A percentile compares a stretch with the other conserved stretches of the same genome.
phyloP scores from a whole-genome alignment of 2,113 vertebrate species.

The Gymnorhina tibicen region DNA sequence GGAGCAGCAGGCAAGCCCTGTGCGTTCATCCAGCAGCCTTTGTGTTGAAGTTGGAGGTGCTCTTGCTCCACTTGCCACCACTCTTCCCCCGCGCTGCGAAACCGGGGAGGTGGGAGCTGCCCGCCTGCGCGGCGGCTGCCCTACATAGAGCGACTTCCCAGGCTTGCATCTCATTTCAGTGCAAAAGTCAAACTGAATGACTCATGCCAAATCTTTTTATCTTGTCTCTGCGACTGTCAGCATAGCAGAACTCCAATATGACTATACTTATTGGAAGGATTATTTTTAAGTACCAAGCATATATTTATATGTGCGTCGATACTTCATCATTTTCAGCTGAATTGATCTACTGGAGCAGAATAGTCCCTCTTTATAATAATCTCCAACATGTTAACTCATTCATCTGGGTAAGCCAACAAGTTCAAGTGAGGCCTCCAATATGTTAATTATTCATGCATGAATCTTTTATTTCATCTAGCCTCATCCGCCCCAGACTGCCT shows the following conservation, averaged over 20 bases:
- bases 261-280: constrained; percentile 41
- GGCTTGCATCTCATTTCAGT: constrained; percentile 13
- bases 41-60: not conserved
- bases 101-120: not conserved
- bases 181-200: constrained; percentile 45
- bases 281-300: constrained; percentile 42
- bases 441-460: constrained; percentile 69
- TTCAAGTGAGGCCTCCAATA: constrained; percentile 64
- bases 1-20: not conserved
- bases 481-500: constrained; percentile 56
- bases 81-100: not conserved
- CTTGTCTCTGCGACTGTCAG: constrained; percentile 21
- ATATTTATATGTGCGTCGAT: constrained; percentile 6
- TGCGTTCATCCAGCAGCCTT: not conserved
- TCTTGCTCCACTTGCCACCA: not conserved
- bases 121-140: not conserved
- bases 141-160: not conserved
- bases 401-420: constrained; percentile 54
- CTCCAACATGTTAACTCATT: constrained; percentile 55
- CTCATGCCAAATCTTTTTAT: constrained; percentile 45
- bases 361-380: constrained; percentile 49
- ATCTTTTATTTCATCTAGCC: constrained; percentile 57
- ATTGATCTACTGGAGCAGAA: constrained; percentile 31
- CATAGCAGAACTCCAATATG: constrained; percentile 21
- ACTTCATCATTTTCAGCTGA: constrained; percentile 35